Evolutionary conservation across 2,888 invertebrate species (phyloP).

Genomic region (Amiota minor): DNA sequence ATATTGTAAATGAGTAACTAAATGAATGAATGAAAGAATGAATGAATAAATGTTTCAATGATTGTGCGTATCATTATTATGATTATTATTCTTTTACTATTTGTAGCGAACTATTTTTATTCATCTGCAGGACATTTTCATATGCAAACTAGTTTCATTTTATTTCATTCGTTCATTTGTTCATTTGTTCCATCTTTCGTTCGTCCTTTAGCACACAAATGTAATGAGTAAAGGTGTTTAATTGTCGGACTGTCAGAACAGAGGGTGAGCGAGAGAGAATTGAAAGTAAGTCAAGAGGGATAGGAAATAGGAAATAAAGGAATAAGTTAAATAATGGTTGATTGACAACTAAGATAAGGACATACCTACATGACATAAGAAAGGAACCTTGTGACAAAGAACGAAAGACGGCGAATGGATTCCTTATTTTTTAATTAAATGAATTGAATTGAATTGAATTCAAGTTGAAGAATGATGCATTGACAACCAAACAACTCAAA

Average conservation of each 20-base stretch:
- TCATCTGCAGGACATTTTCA: constrained; percentile 35
- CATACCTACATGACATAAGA: no score
- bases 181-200: neutral
- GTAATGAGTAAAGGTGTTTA: constrained; percentile 44
- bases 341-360: no score
- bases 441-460: constrained; percentile 34
- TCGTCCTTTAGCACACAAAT: constrained; percentile 5
- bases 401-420: no score
- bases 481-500: constrained; percentile 2
- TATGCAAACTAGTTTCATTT: constrained; percentile 35
- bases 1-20: no score
- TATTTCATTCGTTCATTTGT: neutral
- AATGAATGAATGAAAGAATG: neutral
- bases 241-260: constrained; percentile 42
- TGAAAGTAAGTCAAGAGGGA: no score
- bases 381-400: no score
- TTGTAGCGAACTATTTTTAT: constrained; percentile 16
- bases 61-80: constrained; percentile 26
- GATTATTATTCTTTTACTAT: constrained; percentile 4
- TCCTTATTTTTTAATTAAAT: no score
- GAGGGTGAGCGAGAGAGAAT: constrained; percentile 9
- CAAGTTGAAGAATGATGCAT: constrained; percentile 29
- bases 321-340: no score
- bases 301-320: no score
- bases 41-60: neutral